Evolutionary conservation across 2,888 invertebrate genomes (phyloP).

Genomic region (Lasius fuliginosus): DNA sequence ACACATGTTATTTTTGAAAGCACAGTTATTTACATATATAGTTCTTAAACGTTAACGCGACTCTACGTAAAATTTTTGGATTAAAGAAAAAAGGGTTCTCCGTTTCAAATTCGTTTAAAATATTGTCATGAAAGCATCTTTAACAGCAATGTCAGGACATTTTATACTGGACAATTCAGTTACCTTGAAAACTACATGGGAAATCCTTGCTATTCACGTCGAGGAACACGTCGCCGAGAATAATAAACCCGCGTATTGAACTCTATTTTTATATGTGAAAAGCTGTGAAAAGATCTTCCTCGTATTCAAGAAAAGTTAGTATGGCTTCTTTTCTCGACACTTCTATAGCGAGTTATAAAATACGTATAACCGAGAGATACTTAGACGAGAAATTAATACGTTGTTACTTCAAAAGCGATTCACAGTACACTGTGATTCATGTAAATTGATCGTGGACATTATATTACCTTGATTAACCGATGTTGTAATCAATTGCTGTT

Average conservation of each 20-base stretch:
- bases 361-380: neutral
- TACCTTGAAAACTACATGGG: neutral
- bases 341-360: constrained; percentile 1
- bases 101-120: neutral
- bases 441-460: no score
- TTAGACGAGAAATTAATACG: neutral
- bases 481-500: no score
- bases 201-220: constrained; percentile 1
- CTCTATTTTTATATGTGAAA: neutral
- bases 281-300: neutral
- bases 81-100: neutral
- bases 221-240: neutral
- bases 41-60: no score
- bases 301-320: neutral
- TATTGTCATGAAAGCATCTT: neutral
- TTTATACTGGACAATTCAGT: neutral
- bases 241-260: neutral
- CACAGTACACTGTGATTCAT: no score
- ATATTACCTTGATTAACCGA: no score
- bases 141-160: neutral
- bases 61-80: no score
- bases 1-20: no score
- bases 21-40: no score
- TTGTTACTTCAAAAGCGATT: no score
- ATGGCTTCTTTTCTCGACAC: neutral